Evolutionary conservation across 2,113 vertebrate genomes (phyloP).

Genomic region (Apeltes quadracus): DNA sequence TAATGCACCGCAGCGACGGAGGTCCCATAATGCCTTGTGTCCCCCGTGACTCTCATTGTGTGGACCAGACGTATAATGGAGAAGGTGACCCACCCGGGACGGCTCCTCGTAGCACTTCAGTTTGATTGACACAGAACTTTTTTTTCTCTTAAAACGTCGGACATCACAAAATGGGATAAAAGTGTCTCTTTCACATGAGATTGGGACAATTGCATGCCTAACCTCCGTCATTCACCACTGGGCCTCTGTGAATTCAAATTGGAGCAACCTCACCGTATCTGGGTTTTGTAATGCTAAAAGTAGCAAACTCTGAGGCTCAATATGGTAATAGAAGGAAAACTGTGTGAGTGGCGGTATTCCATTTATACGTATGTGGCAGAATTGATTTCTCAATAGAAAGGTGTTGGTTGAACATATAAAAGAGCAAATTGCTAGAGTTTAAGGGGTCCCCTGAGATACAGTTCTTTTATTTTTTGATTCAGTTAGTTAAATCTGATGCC

Average conservation of each 20-base stretch:
- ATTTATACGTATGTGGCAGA: slow-evolving; percentile 18
- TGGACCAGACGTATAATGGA: slow-evolving; percentile 54
- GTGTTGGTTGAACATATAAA: background rate
- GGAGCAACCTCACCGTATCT: slow-evolving; percentile 65
- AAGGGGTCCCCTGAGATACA: background rate
- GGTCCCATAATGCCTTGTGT: slow-evolving; percentile 47
- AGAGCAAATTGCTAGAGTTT: background rate
- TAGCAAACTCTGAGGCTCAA: slow-evolving; percentile 58
- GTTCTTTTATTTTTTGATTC: background rate
- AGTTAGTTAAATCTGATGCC: background rate
- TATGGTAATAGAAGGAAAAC: slow-evolving; percentile 57
- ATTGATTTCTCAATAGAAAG: background rate
- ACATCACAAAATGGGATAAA: slow-evolving; percentile 64
- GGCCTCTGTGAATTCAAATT: slow-evolving; percentile 61
- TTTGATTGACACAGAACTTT: slow-evolving; percentile 70
- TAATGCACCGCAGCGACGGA: slow-evolving; percentile 40
- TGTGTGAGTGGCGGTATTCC: slow-evolving; percentile 12
- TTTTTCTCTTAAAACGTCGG: slow-evolving; percentile 55
- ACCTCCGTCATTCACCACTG: slow-evolving; percentile 58
- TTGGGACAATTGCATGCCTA: slow-evolving; percentile 69
- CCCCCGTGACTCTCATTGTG: slow-evolving; percentile 61
- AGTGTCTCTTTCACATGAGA: slow-evolving; percentile 77
- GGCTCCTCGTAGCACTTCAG: slow-evolving; percentile 54
- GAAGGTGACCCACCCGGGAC: slow-evolving; percentile 48
- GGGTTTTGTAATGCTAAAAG: slow-evolving; percentile 73